phyloP scores from a whole-genome alignment of 1,140 invertebrate genomes.

The Zaprionus camerounensis region DNA sequence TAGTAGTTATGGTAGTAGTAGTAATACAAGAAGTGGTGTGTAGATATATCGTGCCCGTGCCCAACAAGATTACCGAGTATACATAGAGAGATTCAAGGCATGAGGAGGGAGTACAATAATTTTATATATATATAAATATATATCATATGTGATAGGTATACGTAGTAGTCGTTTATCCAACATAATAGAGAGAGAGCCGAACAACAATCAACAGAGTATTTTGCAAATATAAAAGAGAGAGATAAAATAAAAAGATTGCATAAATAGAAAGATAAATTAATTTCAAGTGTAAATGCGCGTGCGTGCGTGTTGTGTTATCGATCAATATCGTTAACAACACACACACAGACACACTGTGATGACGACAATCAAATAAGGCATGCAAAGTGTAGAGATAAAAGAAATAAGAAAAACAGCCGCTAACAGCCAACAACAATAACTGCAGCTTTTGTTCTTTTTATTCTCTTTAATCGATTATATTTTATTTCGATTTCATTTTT shows the following conservation, averaged over 20 bases:
- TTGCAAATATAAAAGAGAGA: slow-evolving; percentile 30
- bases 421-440: slow-evolving; percentile 53
- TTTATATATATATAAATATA: slow-evolving; percentile 16
- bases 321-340: slow-evolving; percentile 16
- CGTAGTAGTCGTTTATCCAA: slow-evolving; percentile 4
- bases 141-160: background rate
- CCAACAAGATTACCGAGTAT: slow-evolving; percentile 11
- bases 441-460: slow-evolving; percentile 17
- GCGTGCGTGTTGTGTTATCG: slow-evolving; percentile 1
- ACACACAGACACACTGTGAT: slow-evolving; percentile 8
- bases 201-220: slow-evolving; percentile 56
- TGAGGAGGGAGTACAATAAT: slow-evolving; percentile 9
- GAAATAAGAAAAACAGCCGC: slow-evolving; percentile 27
- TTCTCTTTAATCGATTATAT: slow-evolving; percentile 10
- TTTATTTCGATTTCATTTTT: background rate
- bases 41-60: slow-evolving; percentile 25
- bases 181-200: slow-evolving; percentile 48
- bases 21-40: background rate
- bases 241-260: slow-evolving; percentile 29
- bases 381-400: slow-evolving; percentile 39
- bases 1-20: background rate
- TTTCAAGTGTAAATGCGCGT: slow-evolving; percentile 13
- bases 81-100: slow-evolving; percentile 17
- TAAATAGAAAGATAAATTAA: slow-evolving; percentile 20
- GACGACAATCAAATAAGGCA: slow-evolving; percentile 26